Conservation (phyloP, 2,113 vertebrate genomes). For the Aphyosemion australe region DNA sequence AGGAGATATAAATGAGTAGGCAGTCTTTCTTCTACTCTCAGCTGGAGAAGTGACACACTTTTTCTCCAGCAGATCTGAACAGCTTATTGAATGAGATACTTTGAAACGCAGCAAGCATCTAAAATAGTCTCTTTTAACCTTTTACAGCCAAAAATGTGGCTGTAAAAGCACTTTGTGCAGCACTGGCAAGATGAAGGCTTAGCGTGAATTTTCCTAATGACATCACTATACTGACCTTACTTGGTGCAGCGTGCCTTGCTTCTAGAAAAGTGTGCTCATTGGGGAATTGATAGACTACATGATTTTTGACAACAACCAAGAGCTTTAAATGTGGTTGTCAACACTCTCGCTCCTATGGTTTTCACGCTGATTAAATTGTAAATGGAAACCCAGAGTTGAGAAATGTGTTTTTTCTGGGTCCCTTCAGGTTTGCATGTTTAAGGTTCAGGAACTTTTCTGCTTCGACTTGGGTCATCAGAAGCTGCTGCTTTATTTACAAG, state of each 20-base stretch:
- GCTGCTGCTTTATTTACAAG: slow-evolving; percentile 34
- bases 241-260: neutral
- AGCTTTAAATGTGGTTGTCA: slow-evolving; percentile 25
- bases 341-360: neutral
- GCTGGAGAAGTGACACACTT: neutral
- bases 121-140: neutral
- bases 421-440: slow-evolving; percentile 31
- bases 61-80: neutral
- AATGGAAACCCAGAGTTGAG: slow-evolving; percentile 23
- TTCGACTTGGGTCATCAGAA: slow-evolving; percentile 60
- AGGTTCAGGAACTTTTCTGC: slow-evolving; percentile 46
- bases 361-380: slow-evolving; percentile 22
- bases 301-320: too few relatives aligned
- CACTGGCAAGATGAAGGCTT: neutral
- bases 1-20: neutral
- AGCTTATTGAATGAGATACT: neutral
- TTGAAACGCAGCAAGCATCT: neutral
- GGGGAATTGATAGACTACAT: neutral
- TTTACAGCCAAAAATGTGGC: too few relatives aligned
- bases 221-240: slow-evolving; percentile 1
- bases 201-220: neutral
- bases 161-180: too few relatives aligned
- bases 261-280: neutral
- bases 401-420: slow-evolving; percentile 22
- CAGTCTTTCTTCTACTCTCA: neutral